Conservation (phyloP, 1,140 invertebrate species). For the Pseudomyrmex concolor region DNA sequence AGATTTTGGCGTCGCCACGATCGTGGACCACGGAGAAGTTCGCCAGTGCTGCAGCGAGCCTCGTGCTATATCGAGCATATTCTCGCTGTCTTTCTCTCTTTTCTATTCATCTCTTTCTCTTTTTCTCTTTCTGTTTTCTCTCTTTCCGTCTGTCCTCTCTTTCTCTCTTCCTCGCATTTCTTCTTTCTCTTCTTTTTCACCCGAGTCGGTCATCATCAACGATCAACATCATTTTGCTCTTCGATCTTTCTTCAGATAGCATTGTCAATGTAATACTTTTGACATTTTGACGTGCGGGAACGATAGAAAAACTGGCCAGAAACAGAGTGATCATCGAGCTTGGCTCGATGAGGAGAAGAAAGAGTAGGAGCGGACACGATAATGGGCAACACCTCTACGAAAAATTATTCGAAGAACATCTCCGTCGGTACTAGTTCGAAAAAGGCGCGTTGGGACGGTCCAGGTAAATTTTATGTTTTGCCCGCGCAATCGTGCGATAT, state of each 20-base stretch:
- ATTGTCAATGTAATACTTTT: conserved; percentile 55
- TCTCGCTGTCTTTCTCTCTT: conserved; percentile 59
- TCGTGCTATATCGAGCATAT: conserved; percentile 80
- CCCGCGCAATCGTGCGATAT: background rate
- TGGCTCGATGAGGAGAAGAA: conserved; percentile 59
- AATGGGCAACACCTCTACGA: conserved; percentile 83
- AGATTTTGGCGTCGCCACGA: conserved; percentile 69
- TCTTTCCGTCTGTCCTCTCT: conserved; percentile 17
- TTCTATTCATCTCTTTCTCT: conserved; percentile 52
- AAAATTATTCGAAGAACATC: conserved; percentile 74
- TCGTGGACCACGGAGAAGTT: conserved; percentile 68
- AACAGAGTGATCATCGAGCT: conserved; percentile 55
- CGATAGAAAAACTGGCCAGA: conserved; percentile 57
- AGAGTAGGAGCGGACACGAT: conserved; percentile 35
- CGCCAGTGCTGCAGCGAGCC: conserved; percentile 74
- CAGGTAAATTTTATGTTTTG: conserved; percentile 76
- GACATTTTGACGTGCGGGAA: conserved; percentile 9
- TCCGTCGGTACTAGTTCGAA: conserved; percentile 68
- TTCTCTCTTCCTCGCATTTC: conserved; percentile 7
- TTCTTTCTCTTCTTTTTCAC: conserved; percentile 30
- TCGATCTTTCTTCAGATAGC: conserved; percentile 32
- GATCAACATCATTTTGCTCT: conserved; percentile 40
- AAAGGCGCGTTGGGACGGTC: conserved; percentile 80
- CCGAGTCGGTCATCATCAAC: conserved; percentile 28
- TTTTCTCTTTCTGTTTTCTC: conserved; percentile 21